Base-by-base conservation (phyloP, 2,113 vertebrate species). In the Anoura caudifer region DNA sequence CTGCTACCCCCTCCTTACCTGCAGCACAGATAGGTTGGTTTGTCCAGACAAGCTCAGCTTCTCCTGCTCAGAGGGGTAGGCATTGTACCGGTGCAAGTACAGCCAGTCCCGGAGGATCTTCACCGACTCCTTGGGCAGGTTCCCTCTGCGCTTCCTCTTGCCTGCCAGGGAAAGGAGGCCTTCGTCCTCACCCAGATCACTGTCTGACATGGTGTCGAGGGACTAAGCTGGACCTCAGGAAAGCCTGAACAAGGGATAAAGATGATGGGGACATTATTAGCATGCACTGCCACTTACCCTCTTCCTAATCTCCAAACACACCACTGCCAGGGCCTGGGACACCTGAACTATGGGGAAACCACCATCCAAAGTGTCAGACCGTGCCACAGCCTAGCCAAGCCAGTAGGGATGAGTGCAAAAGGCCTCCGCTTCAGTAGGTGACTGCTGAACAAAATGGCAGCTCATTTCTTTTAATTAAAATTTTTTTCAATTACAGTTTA, bases 11-110 rank as follows among this genome's bases (percentile, higher is more conserved):
- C 13, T 50, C 36, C 98, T 98, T 97, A 99, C 99, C 99, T 99
- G 99, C 72, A 99, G 99, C 97, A 99, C 99, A 0, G 99, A 99
- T 89, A 99, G 99, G 96, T 98, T 99, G 91, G 99, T 99, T 97
- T 99, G 99, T 28, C 98, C 98, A 0, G 99, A 99, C 94, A 99
- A 98, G 94, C 99, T 99, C 81, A 99, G 99, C 83, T 99, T 99
- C 98, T 99, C 99, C 97, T 99, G 99, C 97, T 99, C 99, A 0
- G 99, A 99, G 0, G 99, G 99, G 96, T 99, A 99, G 59, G 99
- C 99, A 0, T 99, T 99, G 98, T 99, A 99, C 91, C 99, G 99
- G 91, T 99, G 99, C 93, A 99, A 98, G 4, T 99, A 99, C 47
- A 99, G 98, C 99, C 99, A 99, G 98, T 99, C 99, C 28, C 99